Evolutionary conservation across 2,113 vertebrate species (phyloP), one percentile per base, ranked within the genome.

Genomic region (Cygnus buccinator): DNA sequence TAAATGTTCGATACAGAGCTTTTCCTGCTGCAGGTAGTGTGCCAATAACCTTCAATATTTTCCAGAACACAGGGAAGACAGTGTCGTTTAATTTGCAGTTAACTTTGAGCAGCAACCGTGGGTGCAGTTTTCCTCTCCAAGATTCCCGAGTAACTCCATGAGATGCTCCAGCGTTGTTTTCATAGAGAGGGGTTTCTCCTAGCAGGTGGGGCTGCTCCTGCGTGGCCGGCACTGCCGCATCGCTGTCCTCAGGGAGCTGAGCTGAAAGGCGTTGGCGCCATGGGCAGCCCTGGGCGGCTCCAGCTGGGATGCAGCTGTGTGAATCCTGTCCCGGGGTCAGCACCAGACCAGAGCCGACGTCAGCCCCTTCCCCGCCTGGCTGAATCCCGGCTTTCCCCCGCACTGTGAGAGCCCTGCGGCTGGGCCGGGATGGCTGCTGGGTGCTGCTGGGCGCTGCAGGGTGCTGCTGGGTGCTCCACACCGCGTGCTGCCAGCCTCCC

Each of bases 41-140:
- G 57, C 92, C 94, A 81, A 86, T 96, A 96, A 96, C 96, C 95
- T 95, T 96, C 95, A 90, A 46, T 91, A 55, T 80, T 96, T 93
- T 86, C 57, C 88, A 90, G 90, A 94, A 41, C 79, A 44, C 72
- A 5, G n/a, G 87, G 91, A 76, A 88, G 84, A 13, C 8, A 3
- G 67, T 26, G 50, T 33, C 1, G 1, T 70, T 87, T 83, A 73
- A 91, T 88, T 70, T 74, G 67, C 52, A 1, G 43, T 77, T 71
- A 67, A 50, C 63, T 93, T 85, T n/a, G 72, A 84, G 76, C 3
- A 86, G 72, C 68, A 22, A 67, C 83, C 67, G 0, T 0, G 67
- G 82, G 75, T 46, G 52, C 75, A 43, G 46, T 63, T 90, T 80
- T 66, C 82, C 25, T 54, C 41, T 41, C 26, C 23, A 16, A 74